Evolutionary conservation across 2,113 vertebrate species (phyloP).

Genomic region (Neodontobutis hainanensis): DNA sequence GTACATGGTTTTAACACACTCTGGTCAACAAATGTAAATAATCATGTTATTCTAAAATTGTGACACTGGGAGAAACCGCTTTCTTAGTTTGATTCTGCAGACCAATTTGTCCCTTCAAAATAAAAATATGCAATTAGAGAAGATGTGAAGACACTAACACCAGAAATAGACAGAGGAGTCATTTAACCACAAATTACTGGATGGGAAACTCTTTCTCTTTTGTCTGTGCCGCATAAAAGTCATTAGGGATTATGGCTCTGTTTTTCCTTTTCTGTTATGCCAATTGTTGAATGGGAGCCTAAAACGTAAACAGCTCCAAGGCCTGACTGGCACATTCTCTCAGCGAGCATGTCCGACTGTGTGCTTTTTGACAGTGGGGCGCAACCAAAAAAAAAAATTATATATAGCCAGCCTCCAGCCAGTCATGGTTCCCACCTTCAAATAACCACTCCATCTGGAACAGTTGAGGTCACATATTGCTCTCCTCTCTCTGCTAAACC

Average conservation of each 20-base stretch:
- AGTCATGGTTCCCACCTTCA: conserved; percentile 47
- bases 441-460: conserved; percentile 64
- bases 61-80: too few species aligned
- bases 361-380: conserved; percentile 49
- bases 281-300: conserved; percentile 59
- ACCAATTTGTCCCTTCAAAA: background rate
- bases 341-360: conserved; percentile 40
- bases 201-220: conserved; percentile 18
- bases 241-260: conserved; percentile 32
- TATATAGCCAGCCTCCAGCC: conserved; percentile 59
- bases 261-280: conserved; percentile 53
- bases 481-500: conserved; percentile 53
- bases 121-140: background rate
- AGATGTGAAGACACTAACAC: conserved; percentile 37
- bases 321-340: conserved; percentile 61
- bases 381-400: conserved; percentile 7
- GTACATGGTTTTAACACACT: too few species aligned
- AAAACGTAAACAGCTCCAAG: conserved; percentile 66
- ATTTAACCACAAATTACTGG: conserved; percentile 38
- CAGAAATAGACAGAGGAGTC: conserved; percentile 33
- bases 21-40: too few species aligned
- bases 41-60: too few species aligned
- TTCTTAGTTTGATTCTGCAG: too few species aligned
- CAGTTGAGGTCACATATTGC: conserved; percentile 56
- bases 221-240: conserved; percentile 43